These are phyloP conservation scores for Sebastes vulpes DNA, from an alignment of 2,797 vertebrate genomes.

Conservation along the genomic window DNA sequence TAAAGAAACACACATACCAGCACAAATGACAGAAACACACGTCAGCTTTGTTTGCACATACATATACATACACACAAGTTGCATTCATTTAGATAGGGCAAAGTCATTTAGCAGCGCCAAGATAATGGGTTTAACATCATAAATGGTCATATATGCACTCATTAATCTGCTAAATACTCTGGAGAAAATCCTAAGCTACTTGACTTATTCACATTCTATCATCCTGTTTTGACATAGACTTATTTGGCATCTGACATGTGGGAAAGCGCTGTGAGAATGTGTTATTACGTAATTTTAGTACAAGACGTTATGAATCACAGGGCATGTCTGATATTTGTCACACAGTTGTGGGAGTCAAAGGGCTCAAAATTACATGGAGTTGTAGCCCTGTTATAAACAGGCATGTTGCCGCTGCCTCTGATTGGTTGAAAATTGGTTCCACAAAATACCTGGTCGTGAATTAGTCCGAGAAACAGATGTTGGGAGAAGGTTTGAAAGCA, in stretches of 20 bases:
- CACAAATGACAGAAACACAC: conserved; percentile 19
- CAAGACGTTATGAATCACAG: conserved; percentile 3
- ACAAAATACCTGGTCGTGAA: background rate
- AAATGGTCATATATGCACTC: conserved; percentile 9
- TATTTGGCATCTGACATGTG: conserved; percentile 35
- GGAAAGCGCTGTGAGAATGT: conserved; percentile 8
- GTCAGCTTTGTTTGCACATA: background rate
- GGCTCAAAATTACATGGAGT: background rate
- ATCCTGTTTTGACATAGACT: conserved; percentile 29
- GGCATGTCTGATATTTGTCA: background rate
- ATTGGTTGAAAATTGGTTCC: background rate
- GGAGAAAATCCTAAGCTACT: conserved; percentile 7
- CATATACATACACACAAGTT: background rate
- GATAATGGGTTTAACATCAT: conserved; percentile 42
- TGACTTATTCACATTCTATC: conserved; percentile 29
- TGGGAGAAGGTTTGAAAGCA: background rate
- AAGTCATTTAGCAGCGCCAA: conserved; percentile 7
- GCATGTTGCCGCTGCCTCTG: background rate
- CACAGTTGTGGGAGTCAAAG: background rate
- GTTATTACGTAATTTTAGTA: background rate
- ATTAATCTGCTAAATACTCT: conserved; percentile 23
- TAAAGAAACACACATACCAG: conserved; percentile 10
- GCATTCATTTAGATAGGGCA: background rate
- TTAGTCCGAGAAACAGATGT: conserved; percentile 8
- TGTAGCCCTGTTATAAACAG: background rate